Conservation (phyloP, 2,888 invertebrate genomes). For the Aphodius sticticus region DNA sequence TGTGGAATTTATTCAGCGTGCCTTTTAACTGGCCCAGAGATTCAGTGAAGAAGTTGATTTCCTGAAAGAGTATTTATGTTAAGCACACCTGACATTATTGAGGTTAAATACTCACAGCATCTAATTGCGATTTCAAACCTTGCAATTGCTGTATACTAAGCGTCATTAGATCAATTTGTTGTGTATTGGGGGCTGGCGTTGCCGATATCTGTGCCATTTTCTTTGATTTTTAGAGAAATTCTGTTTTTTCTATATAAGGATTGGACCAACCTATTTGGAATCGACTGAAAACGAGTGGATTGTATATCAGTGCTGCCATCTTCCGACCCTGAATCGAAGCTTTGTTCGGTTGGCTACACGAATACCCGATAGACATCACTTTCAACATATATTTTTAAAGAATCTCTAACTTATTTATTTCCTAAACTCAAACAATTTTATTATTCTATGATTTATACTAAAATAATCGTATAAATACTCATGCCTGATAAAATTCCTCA, state of each 20-base stretch:
- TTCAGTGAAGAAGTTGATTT: slow-evolving; percentile 87
- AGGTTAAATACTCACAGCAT: slow-evolving; percentile 69
- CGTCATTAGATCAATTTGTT: slow-evolving; percentile 83
- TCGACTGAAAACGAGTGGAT: not conserved
- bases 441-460: not conserved
- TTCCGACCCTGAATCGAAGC: not conserved
- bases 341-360: not conserved
- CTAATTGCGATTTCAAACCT: slow-evolving; percentile 85
- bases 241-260: slow-evolving; percentile 29
- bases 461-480: not conserved
- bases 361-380: too few species aligned
- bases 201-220: slow-evolving; percentile 70
- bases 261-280: slow-evolving; percentile 1
- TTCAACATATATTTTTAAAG: too few species aligned
- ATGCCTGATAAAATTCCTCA: not conserved
- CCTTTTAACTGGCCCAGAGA: slow-evolving; percentile 89
- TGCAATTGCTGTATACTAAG: slow-evolving; percentile 82
- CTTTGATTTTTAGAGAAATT: not conserved
- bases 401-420: not conserved
- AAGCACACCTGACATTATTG: slow-evolving; percentile 37
- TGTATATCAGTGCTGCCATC: not conserved
- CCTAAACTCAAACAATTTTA: not conserved
- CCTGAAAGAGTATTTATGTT: slow-evolving; percentile 65
- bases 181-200: slow-evolving; percentile 70
- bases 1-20: slow-evolving; percentile 89